Conservation (phyloP, 2,888 invertebrate genomes). For the Geotrupes spiniger region DNA sequence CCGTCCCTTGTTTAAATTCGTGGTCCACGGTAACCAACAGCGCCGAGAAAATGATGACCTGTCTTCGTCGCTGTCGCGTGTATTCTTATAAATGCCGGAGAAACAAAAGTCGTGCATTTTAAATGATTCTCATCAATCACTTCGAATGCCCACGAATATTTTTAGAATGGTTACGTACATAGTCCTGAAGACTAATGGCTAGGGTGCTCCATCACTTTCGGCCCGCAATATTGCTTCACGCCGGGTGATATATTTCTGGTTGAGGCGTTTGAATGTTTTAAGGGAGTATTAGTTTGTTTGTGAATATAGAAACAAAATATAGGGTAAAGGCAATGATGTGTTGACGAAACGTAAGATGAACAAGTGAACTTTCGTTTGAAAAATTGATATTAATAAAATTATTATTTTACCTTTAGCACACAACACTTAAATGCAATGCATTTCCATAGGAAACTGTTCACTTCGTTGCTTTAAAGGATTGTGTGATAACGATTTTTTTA, state of each 20-base stretch:
- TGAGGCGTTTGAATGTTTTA: too few relatives aligned
- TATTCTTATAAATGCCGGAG: constrained; percentile 24
- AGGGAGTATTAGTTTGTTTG: too few relatives aligned
- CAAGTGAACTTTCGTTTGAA: too few relatives aligned
- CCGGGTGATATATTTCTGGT: constrained; percentile 39
- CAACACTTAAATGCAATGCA: too few relatives aligned
- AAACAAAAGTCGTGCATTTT: constrained; percentile 38
- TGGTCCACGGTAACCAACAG: constrained; percentile 22
- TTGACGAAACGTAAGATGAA: too few relatives aligned
- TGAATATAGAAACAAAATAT: too few relatives aligned
- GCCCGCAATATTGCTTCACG: constrained; percentile 35
- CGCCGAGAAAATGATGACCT: constrained; percentile 29
- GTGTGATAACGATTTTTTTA: too few relatives aligned
- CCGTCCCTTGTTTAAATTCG: constrained; percentile 34
- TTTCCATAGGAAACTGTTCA: too few relatives aligned
- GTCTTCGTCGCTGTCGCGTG: constrained; percentile 23
- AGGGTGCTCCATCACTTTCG: constrained; percentile 35
- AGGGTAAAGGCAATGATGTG: too few relatives aligned
- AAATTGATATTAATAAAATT: too few relatives aligned
- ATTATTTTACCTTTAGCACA: too few relatives aligned
- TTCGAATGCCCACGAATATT: constrained; percentile 33
- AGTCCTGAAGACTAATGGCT: constrained; percentile 34
- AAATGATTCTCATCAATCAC: constrained; percentile 37
- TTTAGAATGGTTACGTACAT: constrained; percentile 33
- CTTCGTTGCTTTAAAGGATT: too few relatives aligned